Conservation (phyloP, 2,113 vertebrate species). For the Columba janthina region DNA sequence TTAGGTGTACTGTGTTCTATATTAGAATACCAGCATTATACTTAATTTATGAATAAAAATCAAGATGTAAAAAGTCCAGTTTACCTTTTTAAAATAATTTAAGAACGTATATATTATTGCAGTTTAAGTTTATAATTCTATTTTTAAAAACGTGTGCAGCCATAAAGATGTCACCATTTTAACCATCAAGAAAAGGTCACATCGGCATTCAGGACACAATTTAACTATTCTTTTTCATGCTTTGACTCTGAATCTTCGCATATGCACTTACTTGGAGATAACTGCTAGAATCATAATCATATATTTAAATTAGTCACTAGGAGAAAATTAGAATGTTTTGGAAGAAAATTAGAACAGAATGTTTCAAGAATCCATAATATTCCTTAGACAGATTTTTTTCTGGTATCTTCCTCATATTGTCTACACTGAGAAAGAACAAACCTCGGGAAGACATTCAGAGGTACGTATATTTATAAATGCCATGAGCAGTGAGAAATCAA, state of each 20-base stretch:
- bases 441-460: not conserved
- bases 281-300: slow-evolving; percentile 45
- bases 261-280: slow-evolving; percentile 34
- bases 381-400: not conserved
- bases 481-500: not conserved
- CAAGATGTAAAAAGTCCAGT: not conserved
- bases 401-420: not conserved
- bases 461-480: not conserved
- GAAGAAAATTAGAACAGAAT: not conserved
- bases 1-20: not conserved
- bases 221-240: slow-evolving; percentile 58
- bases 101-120: not conserved
- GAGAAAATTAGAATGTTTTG: slow-evolving; percentile 41
- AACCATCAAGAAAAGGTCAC: slow-evolving; percentile 56
- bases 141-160: slow-evolving; percentile 48
- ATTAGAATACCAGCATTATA: not conserved
- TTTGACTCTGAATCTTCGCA: slow-evolving; percentile 55
- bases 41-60: slow-evolving; percentile 23
- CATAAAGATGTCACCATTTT: slow-evolving; percentile 61
- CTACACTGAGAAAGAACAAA: not conserved
- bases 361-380: slow-evolving; percentile 4
- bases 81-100: slow-evolving; percentile 29
- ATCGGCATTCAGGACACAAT: slow-evolving; percentile 34
- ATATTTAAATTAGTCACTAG: slow-evolving; percentile 54
- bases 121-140: slow-evolving; percentile 32